Percentiles rank a stretch among this genome's conserved stretches.
phyloP scores from a whole-genome alignment of 2,888 invertebrate genomes.

The Scaptomyza cyrtandrae region DNA sequence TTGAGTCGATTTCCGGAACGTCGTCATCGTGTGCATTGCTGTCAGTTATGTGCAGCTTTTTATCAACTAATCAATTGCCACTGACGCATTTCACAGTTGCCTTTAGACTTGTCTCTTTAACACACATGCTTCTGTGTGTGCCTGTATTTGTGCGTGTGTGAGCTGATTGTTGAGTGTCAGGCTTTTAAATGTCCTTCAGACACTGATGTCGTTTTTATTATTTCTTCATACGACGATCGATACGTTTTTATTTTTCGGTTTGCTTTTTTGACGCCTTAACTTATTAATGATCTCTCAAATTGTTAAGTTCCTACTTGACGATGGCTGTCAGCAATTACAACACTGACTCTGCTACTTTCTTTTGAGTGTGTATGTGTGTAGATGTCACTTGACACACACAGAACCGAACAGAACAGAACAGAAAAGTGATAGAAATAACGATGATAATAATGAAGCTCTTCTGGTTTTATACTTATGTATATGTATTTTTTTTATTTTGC shows the following conservation, averaged over 20 bases:
- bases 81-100: slow-evolving; percentile 37
- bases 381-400: slow-evolving; percentile 60
- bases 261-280: slow-evolving; percentile 62
- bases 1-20: slow-evolving; percentile 71
- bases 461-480: slow-evolving; percentile 1
- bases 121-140: slow-evolving; percentile 22
- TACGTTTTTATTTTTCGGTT: slow-evolving; percentile 17
- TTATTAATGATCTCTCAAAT: slow-evolving; percentile 79
- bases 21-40: slow-evolving; percentile 35
- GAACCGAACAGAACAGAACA: slow-evolving; percentile 41
- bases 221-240: slow-evolving; percentile 53
- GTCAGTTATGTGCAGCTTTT: slow-evolving; percentile 36
- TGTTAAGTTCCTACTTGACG: slow-evolving; percentile 77
- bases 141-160: background rate
- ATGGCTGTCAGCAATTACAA: slow-evolving; percentile 70
- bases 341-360: slow-evolving; percentile 32
- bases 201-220: slow-evolving; percentile 72
- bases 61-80: slow-evolving; percentile 55
- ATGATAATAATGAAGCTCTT: slow-evolving; percentile 69
- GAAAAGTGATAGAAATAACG: slow-evolving; percentile 54
- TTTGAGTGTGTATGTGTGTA: slow-evolving; percentile 32
- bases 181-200: slow-evolving; percentile 63
- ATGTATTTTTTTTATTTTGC: slow-evolving; percentile 11
- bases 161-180: slow-evolving; percentile 30
- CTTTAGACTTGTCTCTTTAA: slow-evolving; percentile 21